These are phyloP conservation scores for Amphiduros pacificus DNA, from an alignment of 2,888 invertebrate species.

Conservation along the genomic window DNA sequence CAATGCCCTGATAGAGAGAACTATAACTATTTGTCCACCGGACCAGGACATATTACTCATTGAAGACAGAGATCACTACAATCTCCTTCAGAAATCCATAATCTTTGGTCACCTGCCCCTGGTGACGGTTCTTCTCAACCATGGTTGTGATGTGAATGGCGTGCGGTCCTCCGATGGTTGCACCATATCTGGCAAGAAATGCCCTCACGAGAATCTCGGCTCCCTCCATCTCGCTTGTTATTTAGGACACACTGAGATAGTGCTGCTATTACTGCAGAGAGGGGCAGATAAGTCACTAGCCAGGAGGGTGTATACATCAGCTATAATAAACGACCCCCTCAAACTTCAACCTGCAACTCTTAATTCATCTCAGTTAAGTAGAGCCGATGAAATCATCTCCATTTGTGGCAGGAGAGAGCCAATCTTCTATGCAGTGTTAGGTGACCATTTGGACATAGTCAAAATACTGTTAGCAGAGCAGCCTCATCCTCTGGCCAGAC, in stretches of 20 bases:
- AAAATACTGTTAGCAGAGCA: constrained; percentile 7
- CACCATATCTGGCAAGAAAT: not conserved
- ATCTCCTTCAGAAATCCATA: constrained; percentile 24
- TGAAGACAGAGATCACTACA: constrained; percentile 26
- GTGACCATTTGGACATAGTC: constrained; percentile 18
- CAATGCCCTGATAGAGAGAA: not conserved
- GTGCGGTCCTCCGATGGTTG: not conserved
- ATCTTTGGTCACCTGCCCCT: constrained; percentile 12
- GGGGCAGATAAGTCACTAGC: constrained; percentile 2
- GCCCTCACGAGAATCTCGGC: constrained; percentile 9
- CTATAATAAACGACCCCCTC: constrained; percentile 15
- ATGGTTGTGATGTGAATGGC: constrained; percentile 7
- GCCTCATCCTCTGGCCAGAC: not conserved
- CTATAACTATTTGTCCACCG: not conserved
- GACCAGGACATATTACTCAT: constrained; percentile 15
- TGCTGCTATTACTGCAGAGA: not conserved
- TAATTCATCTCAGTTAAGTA: not conserved
- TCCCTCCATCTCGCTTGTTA: constrained; percentile 10
- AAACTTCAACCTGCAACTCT: constrained; percentile 8
- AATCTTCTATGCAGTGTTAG: constrained; percentile 21
- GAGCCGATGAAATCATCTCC: constrained; percentile 9
- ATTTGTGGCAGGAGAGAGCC: constrained; percentile 22
- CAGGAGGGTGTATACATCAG: constrained; percentile 20
- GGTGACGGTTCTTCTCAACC: constrained; percentile 3
- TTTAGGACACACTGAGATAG: constrained; percentile 1